Evolutionary conservation across 2,113 vertebrate genomes (phyloP), one percentile per base, ranked within the genome.

Genomic region (Heterocephalus glaber): DNA sequence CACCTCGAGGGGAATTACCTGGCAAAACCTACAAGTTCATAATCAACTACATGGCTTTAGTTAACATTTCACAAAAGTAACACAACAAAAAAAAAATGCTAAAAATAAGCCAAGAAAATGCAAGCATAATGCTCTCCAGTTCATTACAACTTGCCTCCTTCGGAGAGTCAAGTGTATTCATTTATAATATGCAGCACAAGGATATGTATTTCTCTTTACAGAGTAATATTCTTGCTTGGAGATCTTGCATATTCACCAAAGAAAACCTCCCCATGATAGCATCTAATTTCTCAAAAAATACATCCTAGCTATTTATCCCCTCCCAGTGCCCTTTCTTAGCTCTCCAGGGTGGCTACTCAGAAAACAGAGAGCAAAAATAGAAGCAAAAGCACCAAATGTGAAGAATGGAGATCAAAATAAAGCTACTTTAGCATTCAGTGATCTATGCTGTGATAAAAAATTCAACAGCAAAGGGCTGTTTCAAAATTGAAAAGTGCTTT

Each of bases 31-130:
- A 13, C 58, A 90, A 70, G 14, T 85, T 35, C 60, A 54, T 28
- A 44, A 35, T 22, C 28, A 41, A 80, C 80, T 1, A 2, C 7
- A 10, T 2, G 49, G 56, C 5, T 86, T 92, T 68, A 66, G 82
- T 10, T 91, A 52, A 61, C 60, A 70, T 65, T 44, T 86, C 65
- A 56, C 49, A 93, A 93, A 96, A 86, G 14, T 35, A 90, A 87
- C 47, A 82, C 35, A 81, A 82, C 35, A 81, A 79, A 10, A 58
- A 70, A 84, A 94, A 89, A 80, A 80, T 83, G 49, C 22, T 91
- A 35, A 16, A 89, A 58, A 77, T n/a, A 80, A 74, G 41, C 35
- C 83, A 65, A 54, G 44, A 82, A 92, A 85, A 63, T 85, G 11
- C 19, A 89, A 88, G 79, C 54, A 96, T 72, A 94, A 90, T 56